These are phyloP conservation scores for Melanerpes aurifrons DNA, from an alignment of 2,113 vertebrate species.

Conservation along the genomic window DNA sequence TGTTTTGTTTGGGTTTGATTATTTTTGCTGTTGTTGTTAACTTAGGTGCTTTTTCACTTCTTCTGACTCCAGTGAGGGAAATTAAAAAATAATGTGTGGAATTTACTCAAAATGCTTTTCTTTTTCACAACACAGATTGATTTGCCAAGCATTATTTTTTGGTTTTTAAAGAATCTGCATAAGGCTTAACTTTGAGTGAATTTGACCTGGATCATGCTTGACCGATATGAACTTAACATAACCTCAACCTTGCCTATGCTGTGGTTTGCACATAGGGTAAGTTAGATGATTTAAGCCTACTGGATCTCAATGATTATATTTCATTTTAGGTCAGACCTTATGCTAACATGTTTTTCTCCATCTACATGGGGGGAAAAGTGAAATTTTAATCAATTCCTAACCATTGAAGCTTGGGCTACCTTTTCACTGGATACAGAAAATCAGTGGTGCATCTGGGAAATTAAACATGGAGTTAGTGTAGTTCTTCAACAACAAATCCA, in stretches of 20 bases:
- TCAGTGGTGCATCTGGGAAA: background rate
- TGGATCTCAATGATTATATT: background rate
- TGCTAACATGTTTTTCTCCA: background rate
- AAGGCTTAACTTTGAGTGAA: background rate
- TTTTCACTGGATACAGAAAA: background rate
- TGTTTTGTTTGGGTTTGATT: rapidly evolving
- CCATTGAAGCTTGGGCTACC: background rate
- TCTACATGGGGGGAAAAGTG: background rate
- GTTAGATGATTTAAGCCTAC: background rate
- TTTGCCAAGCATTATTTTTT: background rate
- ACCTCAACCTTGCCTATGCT: background rate
- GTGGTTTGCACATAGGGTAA: background rate
- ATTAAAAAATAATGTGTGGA: background rate
- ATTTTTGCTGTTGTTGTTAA: background rate
- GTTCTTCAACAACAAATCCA: background rate
- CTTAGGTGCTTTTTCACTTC: background rate
- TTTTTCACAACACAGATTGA: background rate
- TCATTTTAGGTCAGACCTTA: background rate
- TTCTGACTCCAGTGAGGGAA: background rate
- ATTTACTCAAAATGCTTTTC: background rate
- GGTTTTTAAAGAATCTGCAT: background rate
- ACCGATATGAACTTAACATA: background rate
- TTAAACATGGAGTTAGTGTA: background rate
- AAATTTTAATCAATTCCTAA: background rate
- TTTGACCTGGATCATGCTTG: background rate